Evolutionary conservation across 2,888 invertebrate genomes (phyloP).

Genomic region (Lycia hirtaria): DNA sequence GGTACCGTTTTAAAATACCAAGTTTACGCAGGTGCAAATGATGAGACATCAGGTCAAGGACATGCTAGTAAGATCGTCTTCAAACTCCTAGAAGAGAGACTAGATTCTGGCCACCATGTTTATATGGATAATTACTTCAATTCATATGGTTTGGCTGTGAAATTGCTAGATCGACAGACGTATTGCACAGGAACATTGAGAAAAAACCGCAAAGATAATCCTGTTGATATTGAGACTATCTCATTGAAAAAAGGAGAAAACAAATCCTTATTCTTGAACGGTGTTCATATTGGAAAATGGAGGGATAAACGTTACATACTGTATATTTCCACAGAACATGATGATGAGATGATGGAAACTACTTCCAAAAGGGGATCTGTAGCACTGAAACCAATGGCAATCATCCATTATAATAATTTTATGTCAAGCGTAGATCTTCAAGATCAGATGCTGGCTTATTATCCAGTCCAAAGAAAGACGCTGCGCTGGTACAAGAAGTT

Average conservation of each 20-base stretch:
- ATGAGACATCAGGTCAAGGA: constrained; percentile 41
- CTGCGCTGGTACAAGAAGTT: constrained; percentile 17
- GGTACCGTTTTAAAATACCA: constrained; percentile 46
- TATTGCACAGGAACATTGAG: constrained; percentile 62
- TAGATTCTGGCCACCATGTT: constrained; percentile 49
- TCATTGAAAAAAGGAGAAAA: constrained; percentile 46
- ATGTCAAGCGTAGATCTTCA: constrained; percentile 17
- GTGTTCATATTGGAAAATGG: constrained; percentile 29
- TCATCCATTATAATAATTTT: constrained; percentile 12
- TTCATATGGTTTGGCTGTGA: constrained; percentile 46
- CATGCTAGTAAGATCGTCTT: constrained; percentile 49
- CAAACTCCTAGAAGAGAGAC: constrained; percentile 48
- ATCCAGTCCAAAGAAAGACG: neutral
- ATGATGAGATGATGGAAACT: neutral
- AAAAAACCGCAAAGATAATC: constrained; percentile 47
- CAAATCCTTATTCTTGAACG: constrained; percentile 37
- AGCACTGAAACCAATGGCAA: neutral
- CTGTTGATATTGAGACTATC: constrained; percentile 30
- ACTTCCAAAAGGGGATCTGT: constrained; percentile 3
- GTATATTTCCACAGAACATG: constrained; percentile 14
- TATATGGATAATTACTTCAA: constrained; percentile 58
- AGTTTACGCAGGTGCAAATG: constrained; percentile 42
- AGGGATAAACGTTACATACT: no score
- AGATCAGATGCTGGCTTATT: constrained; percentile 18
- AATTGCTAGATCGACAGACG: constrained; percentile 50